Base-by-base conservation (phyloP, 2,113 vertebrate genomes). In the Dendropsophus ebraccatus region DNA sequence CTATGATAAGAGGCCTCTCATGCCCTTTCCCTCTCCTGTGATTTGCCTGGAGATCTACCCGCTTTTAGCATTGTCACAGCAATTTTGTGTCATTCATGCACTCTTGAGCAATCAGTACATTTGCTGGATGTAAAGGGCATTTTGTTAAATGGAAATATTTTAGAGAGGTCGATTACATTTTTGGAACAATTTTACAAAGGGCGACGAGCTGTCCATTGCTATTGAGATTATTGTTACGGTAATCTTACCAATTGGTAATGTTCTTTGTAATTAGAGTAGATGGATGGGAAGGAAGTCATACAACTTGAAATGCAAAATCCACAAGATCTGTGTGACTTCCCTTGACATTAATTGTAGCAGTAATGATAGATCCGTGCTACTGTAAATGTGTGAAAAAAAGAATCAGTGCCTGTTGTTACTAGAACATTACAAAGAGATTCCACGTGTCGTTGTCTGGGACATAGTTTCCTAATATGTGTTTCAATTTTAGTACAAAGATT, bases 31-130 rank as follows among this genome's bases (percentile, higher is more conserved):
- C 58, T 81, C 23, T 62, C 52, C 58, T 84, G n/a, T 32, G 49
- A 54, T 88, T 72, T 79, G 65, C 78, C 67, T 87, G 56, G 50
- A 77, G 54, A 82, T 76, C 62, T 85, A 67, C 47, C 80, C 19
- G 58, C 73, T 85, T 85, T 84, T 87, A 87, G 60, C 80, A 60
- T 47, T 65, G 65, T 88, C 73, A 87, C 58, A 78, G 79, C 84
- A 62, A 50, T 65, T 83, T 87, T 83, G 62, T 86, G 49, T 85
- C 83, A 88, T 83, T 85, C 84, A 86, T 72, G 84, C 84, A 62
- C 32, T 81, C 78, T 56, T 83, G 54, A 35, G 75, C 79, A 87
- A 84, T 56, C 76, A 54, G 56, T 3, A 32, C 52, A 56, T 60
- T 49, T 82, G n/a, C 49, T 35, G 21, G 30, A 54, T 58, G 54